Evolutionary conservation across 2,888 invertebrate species (phyloP), one percentile per base, ranked within the genome.

Genomic region (Empis stercorea): DNA sequence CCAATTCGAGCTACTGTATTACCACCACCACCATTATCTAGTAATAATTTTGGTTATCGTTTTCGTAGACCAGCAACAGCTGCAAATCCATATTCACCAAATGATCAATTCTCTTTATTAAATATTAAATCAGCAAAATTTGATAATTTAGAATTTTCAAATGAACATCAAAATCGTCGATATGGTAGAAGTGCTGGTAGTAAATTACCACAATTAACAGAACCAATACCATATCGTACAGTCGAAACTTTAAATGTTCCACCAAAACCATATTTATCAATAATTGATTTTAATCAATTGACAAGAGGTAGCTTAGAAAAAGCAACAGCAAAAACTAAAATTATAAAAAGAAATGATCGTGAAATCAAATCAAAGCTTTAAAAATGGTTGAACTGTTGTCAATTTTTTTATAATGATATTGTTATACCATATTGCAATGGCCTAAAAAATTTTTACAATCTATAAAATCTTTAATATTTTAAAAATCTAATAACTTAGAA

Each of bases 201-300:
- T 50, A 27, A 53, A 43, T 45, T 55, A 43, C 45, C 52, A 11
- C 49, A 48, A 10, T 49, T 54, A 1, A 50, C 50, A 10, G 56
- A 55, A 23, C 50, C 50, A 37, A 48, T 48, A 17, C 49, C 50
- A 40, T 52, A 51, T 46, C 30, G 38, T 10, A 48, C 46, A 11
- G 45, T 45, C 5, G 44, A 56, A 40, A 61, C 62, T 2, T 30
- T 70, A 16, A 69, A 71, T 47, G 66, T 72, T 36, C 67, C 74
- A 20, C 73, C 75, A 7, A 73, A 77, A 59, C 80, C 81, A n/a
- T 75, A 76, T 59, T 71, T 84, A 51, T 77, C 81, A 23, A 81
- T 83, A 56, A 81, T 84, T 53, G 82, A 83, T 71, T 78, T 83
- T 61, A 83, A 82, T 71, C 73, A 78, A 64, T 73, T 82, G 60